Percentiles rank a stretch among this genome's conserved stretches.
Evolutionary conservation across 2,797 vertebrate species (phyloP).

Genomic region (Falco berigora): DNA sequence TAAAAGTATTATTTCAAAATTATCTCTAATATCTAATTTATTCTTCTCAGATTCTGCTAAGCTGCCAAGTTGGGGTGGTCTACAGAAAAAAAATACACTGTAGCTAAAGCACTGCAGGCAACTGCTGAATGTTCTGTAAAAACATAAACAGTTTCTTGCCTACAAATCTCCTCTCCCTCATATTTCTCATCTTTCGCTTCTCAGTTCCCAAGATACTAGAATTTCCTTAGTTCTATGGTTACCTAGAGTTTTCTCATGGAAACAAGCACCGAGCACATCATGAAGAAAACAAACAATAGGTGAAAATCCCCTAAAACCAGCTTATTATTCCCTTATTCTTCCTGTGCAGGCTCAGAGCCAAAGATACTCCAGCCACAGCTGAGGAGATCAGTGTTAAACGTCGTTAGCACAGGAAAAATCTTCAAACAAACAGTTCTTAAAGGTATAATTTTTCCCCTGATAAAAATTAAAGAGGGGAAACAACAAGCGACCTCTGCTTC

Average conservation of each 20-base stretch:
- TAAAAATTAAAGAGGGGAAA: not conserved
- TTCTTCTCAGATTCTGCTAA: not conserved
- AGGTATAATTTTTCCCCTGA: not conserved
- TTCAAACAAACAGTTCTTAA: not conserved
- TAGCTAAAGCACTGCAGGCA: slow-evolving; percentile 19
- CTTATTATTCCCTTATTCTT: slow-evolving; percentile 31
- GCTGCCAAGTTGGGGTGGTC: not conserved
- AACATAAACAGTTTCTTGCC: slow-evolving; percentile 19
- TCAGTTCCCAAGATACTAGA: not conserved
- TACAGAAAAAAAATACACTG: not conserved
- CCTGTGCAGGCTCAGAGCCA: slow-evolving; percentile 17
- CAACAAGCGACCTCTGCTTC: not conserved
- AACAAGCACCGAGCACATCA: not conserved
- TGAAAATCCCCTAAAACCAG: slow-evolving; percentile 24
- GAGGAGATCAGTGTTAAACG: not conserved
- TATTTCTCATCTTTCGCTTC: not conserved
- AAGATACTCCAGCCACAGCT: not conserved
- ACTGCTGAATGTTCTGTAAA: slow-evolving; percentile 1
- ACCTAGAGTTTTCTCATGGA: slow-evolving; percentile 9
- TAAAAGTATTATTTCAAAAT: not conserved
- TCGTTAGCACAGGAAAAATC: not conserved
- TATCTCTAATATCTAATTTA: not conserved
- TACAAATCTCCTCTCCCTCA: not conserved
- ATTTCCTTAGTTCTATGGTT: slow-evolving; percentile 6
- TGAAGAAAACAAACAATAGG: slow-evolving; percentile 11